A percentile compares a stretch with the other conserved stretches of the same genome.
These are phyloP conservation scores for Andrena flavipes DNA, from an alignment of 2,888 invertebrate species.

Conservation along the genomic window DNA sequence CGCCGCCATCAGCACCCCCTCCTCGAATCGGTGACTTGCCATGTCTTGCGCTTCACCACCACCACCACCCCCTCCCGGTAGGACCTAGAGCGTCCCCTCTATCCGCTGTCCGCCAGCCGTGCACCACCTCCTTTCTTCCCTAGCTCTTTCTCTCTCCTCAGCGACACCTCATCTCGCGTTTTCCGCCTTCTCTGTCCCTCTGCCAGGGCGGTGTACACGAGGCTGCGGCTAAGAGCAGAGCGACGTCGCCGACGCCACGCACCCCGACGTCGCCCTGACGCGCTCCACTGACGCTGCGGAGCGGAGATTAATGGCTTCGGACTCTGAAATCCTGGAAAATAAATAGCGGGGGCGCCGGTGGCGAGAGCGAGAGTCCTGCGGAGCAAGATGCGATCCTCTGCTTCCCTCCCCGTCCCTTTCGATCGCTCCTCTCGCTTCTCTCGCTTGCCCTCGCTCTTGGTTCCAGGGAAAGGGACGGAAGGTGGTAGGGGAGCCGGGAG, in stretches of 20 bases:
- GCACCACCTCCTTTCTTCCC: constrained; percentile 37
- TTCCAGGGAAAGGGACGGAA: constrained; percentile 20
- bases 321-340: constrained; percentile 85
- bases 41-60: constrained; percentile 53
- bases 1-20: constrained; percentile 67
- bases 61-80: constrained; percentile 49
- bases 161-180: constrained; percentile 61
- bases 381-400: constrained; percentile 69
- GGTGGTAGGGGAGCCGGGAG: constrained; percentile 48
- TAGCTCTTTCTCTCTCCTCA: constrained; percentile 47
- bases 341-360: constrained; percentile 82
- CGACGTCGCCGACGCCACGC: constrained; percentile 77
- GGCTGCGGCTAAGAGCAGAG: constrained; percentile 76
- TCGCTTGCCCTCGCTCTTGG: constrained; percentile 12
- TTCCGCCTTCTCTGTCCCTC: constrained; percentile 10
- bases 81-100: constrained; percentile 45
- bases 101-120: constrained; percentile 14
- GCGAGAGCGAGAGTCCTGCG: constrained; percentile 76
- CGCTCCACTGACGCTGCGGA: constrained; percentile 83
- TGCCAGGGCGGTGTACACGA: constrained; percentile 65
- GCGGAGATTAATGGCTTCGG: constrained; percentile 84
- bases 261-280: constrained; percentile 83
- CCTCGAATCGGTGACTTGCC: constrained; percentile 40
- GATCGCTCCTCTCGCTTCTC: not conserved
- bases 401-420: constrained; percentile 13